phyloP scores from a whole-genome alignment of 2,888 invertebrate genomes.

The Buathra laborator region DNA sequence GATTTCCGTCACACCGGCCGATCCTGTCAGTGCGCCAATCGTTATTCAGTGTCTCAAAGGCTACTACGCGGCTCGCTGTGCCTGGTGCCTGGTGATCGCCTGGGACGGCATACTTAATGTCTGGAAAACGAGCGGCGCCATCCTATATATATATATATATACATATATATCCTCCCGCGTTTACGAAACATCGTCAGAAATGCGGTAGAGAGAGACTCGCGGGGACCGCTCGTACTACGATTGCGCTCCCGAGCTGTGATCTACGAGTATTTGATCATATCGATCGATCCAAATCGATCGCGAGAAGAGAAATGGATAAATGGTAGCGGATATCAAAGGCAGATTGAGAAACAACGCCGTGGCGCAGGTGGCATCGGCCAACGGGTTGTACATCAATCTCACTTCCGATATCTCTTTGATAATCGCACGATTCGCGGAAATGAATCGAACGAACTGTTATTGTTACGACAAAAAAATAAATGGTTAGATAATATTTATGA shows the following conservation, averaged over 20 bases:
- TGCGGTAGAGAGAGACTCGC: not conserved
- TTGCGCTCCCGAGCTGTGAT: conserved; percentile 19
- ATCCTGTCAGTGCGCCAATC: conserved; percentile 60
- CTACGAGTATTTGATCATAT: conserved; percentile 32
- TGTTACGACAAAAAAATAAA: not conserved
- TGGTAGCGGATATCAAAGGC: not conserved
- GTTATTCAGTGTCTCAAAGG: conserved; percentile 55
- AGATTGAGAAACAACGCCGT: not conserved
- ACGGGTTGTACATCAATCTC: not conserved
- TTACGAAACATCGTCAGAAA: conserved; percentile 18
- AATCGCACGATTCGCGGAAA: not conserved
- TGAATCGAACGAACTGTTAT: not conserved
- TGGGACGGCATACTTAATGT: conserved; percentile 56
- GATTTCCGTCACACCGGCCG: conserved; percentile 72
- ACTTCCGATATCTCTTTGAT: not conserved
- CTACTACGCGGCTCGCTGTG: conserved; percentile 9
- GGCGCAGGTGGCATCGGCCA: conserved; percentile 23
- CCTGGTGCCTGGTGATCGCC: conserved; percentile 31
- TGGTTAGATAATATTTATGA: too few species aligned
- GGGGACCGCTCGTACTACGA: conserved; percentile 3
- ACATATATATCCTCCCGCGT: not conserved
- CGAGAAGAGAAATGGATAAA: conserved; percentile 19
- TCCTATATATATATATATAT: not conserved
- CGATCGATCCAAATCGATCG: conserved; percentile 28
- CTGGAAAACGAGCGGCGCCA: conserved; percentile 42